A percentile compares a stretch with the other conserved stretches of the same genome.
Evolutionary conservation across 1,140 invertebrate species (phyloP).

Genomic region (Apolygus lucorum): DNA sequence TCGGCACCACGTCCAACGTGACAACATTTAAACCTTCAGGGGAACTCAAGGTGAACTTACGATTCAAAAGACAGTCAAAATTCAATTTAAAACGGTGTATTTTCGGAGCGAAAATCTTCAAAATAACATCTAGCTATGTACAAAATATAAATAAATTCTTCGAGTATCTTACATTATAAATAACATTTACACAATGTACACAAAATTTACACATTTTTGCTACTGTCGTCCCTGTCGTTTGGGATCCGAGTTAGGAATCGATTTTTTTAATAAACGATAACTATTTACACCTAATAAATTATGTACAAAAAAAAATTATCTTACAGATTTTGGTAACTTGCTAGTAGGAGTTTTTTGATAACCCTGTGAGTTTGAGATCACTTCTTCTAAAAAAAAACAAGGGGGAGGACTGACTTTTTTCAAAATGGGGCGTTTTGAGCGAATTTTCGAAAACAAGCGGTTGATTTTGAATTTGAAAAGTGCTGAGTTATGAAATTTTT

Average conservation of each 20-base stretch:
- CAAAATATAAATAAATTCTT: slow-evolving; percentile 25
- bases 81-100: not conserved
- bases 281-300: not conserved
- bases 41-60: not conserved
- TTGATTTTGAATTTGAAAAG: no score
- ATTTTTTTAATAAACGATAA: not conserved
- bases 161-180: slow-evolving; percentile 13
- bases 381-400: not conserved
- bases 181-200: slow-evolving; percentile 6
- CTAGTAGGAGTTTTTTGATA: slow-evolving; percentile 7
- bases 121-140: slow-evolving; percentile 2
- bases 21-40: not conserved
- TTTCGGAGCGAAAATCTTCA: not conserved
- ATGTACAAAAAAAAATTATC: slow-evolving; percentile 10
- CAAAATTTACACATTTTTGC: no score
- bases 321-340: slow-evolving; percentile 8
- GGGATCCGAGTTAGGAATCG: not conserved
- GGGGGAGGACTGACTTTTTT: no score
- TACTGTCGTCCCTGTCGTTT: no score
- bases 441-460: no score
- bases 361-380: not conserved
- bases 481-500: slow-evolving; percentile 4
- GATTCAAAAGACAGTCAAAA: not conserved
- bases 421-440: no score
- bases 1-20: not conserved